Base-by-base conservation (phyloP, 2,888 invertebrate species). In the Carcina quercana region DNA sequence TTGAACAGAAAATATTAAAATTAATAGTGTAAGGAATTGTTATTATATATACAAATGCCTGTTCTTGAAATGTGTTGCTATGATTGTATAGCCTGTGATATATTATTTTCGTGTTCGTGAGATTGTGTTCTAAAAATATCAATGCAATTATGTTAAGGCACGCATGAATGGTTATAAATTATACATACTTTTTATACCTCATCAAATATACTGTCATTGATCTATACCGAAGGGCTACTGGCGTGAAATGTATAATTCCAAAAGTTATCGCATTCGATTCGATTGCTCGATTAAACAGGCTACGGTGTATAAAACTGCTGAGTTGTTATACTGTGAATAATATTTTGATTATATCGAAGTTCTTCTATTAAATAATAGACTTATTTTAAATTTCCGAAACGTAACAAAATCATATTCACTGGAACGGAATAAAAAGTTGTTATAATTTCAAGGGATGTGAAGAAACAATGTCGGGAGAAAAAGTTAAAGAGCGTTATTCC, bases 211-310 rank as follows among this genome's bases (percentile, higher is more conserved):
- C n/a, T 65, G 59, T 68, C 65, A 58, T 53, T 43, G 47, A 56
- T 52, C 47, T 46, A 47, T 47, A 47, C 44, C 42, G 44, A 47
- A 25, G 44, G 45, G 50, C 58, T 53, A 47, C 49, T 47, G 50
- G 60, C 73, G 65, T 75, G 75, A 75, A 78, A 78, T 78, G 61
- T 59, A 58, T 75, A 76, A 78, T 78, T 61, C 57, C 47, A 42
- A 50, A 40, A 59, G 50, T 56, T 58, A 66, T 66, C 57, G 53
- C 55, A 44, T 54, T 47, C 48, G 45, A 57, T 55, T 49, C 43
- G 48, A 58, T 53, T 49, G 36, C 45, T 46, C 41, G 42, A 29
- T 39, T 32, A 37, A 42, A 39, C 43, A 50, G 49, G 46, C 53
- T 53, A 55, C 51, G 45, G 32, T 45, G 48, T 45, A 46, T 45